These are phyloP conservation scores for Sesia bembeciformis DNA, from an alignment of 2,888 invertebrate genomes.

Conservation along the genomic window DNA sequence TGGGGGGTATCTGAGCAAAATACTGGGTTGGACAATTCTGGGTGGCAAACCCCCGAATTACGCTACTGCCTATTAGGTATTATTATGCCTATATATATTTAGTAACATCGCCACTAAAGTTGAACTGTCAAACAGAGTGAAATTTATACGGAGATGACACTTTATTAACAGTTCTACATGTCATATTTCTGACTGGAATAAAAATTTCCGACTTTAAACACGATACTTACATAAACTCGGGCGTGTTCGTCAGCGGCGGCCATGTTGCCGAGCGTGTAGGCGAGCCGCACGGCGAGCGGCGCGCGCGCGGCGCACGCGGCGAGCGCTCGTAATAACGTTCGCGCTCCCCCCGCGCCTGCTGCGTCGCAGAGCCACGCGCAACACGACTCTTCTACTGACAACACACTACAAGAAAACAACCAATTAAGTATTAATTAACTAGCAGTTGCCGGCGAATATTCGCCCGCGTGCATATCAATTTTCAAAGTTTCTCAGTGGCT, in stretches of 20 bases:
- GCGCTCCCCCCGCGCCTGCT: slow-evolving; percentile 53
- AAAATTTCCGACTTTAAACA: background rate
- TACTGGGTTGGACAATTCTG: no score
- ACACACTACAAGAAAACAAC: slow-evolving; percentile 68
- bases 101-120: background rate
- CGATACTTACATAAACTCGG: slow-evolving; percentile 52
- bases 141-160: no score
- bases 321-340: slow-evolving; percentile 75
- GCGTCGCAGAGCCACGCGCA: slow-evolving; percentile 79
- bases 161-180: no score
- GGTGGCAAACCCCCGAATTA: no score
- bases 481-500: no score
- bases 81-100: background rate
- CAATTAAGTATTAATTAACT: no score
- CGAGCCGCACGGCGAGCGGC: slow-evolving; percentile 83
- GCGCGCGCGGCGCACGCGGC: slow-evolving; percentile 80
- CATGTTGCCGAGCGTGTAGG: slow-evolving; percentile 89
- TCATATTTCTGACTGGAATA: background rate
- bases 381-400: slow-evolving; percentile 84
- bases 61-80: no score
- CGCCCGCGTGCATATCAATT: no score
- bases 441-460: no score
- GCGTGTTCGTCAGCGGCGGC: slow-evolving; percentile 85
- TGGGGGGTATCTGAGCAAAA: no score
- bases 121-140: no score